Evolutionary conservation across 2,797 vertebrate genomes (phyloP), one percentile per base, ranked within the genome.

Genomic region (Acomys russatus): DNA sequence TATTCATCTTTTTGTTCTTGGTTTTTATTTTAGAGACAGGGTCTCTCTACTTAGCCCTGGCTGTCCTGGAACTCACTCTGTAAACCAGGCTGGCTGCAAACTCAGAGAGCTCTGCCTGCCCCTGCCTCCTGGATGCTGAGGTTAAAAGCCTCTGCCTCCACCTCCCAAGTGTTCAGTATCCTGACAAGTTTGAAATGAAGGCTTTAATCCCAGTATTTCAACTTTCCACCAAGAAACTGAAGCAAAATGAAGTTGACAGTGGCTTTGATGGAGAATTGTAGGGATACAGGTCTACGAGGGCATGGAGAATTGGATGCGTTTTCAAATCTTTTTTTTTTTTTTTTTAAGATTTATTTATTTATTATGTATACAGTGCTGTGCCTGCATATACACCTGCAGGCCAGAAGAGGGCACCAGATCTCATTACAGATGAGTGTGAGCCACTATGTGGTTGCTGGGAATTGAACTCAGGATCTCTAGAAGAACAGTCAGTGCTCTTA

Each of bases 191-290:
- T 30, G 88, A 77, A 93, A 49, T 85, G 88, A 85, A 54, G 9
- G 2, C 35, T n/a, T 88, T 95, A 66, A 49, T 79, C 23, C 70
- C 91, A 49, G 64, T 71, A 68, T 79, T 64, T 44, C n/a, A 3
- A 35, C 71, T 94, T 79, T 84, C 64, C 90, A 49, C n/a, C 14
- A 87, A 61, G 56, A 95, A 94, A 80, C 7, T 22, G 77, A 35
- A 93, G 54, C 9, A 70, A 35, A 3, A 20, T n/a, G 2, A 51
- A 77, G 2, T 77, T 70, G 11, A 18, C 28, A 38, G 73, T 61
- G 86, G 80, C 44, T 88, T 71, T 56, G 12, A 10, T 38, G 18
- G 22, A 1, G 44, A 15, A 10, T 6, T 78, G 15, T 61, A 35
- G 8, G 23, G 38, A 9, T 38, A 9, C 83, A 51, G 35, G 28